These are phyloP conservation scores for Drosophila melanica DNA, from an alignment of 1,140 invertebrate species.

Conservation along the genomic window DNA sequence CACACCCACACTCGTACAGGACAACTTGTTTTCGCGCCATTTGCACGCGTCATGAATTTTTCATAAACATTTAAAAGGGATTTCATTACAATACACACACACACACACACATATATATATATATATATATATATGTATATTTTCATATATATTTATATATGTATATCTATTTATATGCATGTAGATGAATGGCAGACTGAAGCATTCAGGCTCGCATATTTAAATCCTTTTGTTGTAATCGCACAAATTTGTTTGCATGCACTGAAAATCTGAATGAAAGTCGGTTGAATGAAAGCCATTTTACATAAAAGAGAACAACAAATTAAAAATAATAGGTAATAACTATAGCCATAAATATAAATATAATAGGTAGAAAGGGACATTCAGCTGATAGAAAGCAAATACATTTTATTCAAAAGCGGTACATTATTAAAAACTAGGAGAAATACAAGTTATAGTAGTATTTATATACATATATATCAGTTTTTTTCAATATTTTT, in stretches of 20 bases:
- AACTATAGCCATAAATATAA: background rate
- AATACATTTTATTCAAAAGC: too few relatives aligned
- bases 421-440: too few relatives aligned
- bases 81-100: constrained; percentile 70
- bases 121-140: constrained; percentile 10
- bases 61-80: constrained; percentile 81
- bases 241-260: constrained; percentile 16
- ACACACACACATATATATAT: too few relatives aligned
- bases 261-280: constrained; percentile 10
- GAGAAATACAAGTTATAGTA: too few relatives aligned
- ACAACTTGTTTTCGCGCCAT: constrained; percentile 81
- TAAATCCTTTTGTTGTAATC: constrained; percentile 43
- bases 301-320: constrained; percentile 8
- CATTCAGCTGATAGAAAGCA: too few relatives aligned
- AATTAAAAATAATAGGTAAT: background rate
- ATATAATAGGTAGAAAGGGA: background rate
- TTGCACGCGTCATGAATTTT: constrained; percentile 83
- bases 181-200: constrained; percentile 2
- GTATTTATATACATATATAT: too few relatives aligned
- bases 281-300: constrained; percentile 4
- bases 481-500: background rate
- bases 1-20: too few relatives aligned
- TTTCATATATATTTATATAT: constrained; percentile 16
- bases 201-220: constrained; percentile 13
- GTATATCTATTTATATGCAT: constrained; percentile 25